Evolutionary conservation across 35 echinoderm and acorn worm species (phyloP), one percentile per base, ranked within the genome.

Genomic region (Amphiura filiformis): DNA sequence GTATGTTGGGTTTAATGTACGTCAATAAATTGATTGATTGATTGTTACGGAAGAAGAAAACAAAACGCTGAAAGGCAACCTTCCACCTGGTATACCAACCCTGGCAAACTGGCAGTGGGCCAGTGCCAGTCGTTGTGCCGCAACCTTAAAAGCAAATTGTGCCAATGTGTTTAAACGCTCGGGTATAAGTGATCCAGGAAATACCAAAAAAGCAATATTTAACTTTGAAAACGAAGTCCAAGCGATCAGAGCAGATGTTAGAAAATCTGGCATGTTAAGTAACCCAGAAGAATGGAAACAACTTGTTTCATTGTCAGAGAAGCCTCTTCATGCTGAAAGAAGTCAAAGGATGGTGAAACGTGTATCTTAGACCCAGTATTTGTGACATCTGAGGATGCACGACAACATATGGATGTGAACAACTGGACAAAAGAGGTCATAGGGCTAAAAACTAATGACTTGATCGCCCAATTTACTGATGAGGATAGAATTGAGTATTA

Each of bases 301-400:
- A 32, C 65, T 77, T 30, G 17, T 78, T 31, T 34, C 0, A 77
- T 78, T 34, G 65, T 34, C 64, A 49, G 34, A 64, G 44, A 70
- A 37, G 31, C 52, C 33, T 76, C 0, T 82, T 92, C 92, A 98
- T 20, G 7, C 44, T 11, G 44, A 52, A n/a, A n/a, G n/a, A n/a
- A n/a, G n/a, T n/a, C n/a, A n/a, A n/a, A n/a, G n/a, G n/a, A n/a
- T n/a, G n/a, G n/a, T n/a, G n/a, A n/a, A n/a, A n/a, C n/a, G n/a
- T n/a, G n/a, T n/a, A n/a, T n/a, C n/a, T n/a, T n/a, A n/a, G n/a
- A n/a, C n/a, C n/a, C n/a, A n/a, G n/a, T n/a, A n/a, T n/a, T n/a
- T n/a, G n/a, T n/a, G n/a, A n/a, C n/a, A n/a, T n/a, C n/a, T n/a
- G n/a, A n/a, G n/a, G n/a, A n/a, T n/a, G n/a, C n/a, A n/a, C n/a